Evolutionary conservation across 2,797 vertebrate species (phyloP), one percentile per base, ranked within the genome.

Genomic region (Aviceda leuphotes): DNA sequence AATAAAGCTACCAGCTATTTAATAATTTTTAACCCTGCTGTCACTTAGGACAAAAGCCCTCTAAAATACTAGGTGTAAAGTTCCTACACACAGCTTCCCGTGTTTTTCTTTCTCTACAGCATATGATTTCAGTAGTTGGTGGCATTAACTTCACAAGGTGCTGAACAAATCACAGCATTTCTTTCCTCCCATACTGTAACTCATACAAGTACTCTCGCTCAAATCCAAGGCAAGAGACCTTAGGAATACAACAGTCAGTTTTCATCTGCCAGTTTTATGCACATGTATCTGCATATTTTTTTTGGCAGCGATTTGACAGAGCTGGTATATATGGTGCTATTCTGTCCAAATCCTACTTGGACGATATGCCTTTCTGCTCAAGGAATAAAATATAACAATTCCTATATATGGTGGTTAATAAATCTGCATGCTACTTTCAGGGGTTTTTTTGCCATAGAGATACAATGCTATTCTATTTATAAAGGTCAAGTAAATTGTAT

Each of bases 401-500:
- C 65, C 52, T 59, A 15, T 17, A 33, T 19, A 47, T 26, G 62
- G 54, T 33, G 37, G 39, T 56, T 81, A 67, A 86, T 91, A 90
- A 79, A 90, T 37, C 41, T 20, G 4, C 26, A 11, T 54, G 58
- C 62, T 76, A 16, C 54, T 84, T 83, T 63, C 83, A 28, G 59
- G 33, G 24, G 0, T 4, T 17, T 43, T 54, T 56, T 46, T 50
- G 14, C 74, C 61, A 43, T 13, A 88, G 63, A 83, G 61, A 83
- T 41, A 77, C 35, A 54, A 50, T 15, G 47, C 43, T 89, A 65
- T 73, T 95, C 84, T 87, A 46, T 89, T 92, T 91, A 82, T 93
- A 95, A 84, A 94, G 58, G 87, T 84, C 87, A 89, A 89, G 87
- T 73, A 92, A 95, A 91, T 41, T 61, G 63, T 73, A 58, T 62